These are phyloP conservation scores for Oreortyx pictus DNA, from an alignment of 2,797 vertebrate species.

Conservation along the genomic window DNA sequence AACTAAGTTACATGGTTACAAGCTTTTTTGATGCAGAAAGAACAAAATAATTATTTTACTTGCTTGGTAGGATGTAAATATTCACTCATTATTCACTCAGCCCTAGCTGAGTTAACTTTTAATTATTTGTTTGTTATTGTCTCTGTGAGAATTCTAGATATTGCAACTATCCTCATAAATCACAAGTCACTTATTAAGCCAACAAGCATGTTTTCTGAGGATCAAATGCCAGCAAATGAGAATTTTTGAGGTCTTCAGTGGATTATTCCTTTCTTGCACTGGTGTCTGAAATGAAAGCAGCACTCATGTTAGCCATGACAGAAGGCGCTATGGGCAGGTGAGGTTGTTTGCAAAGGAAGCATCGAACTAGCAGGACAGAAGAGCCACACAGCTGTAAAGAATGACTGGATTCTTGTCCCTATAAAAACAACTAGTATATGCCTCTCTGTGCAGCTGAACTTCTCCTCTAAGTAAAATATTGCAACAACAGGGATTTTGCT, in stretches of 20 bases:
- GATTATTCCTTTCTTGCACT: not conserved
- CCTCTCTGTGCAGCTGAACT: not conserved
- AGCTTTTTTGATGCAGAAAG: not conserved
- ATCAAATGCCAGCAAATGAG: not conserved
- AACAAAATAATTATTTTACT: not conserved
- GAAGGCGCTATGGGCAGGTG: not conserved
- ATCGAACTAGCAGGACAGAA: not conserved
- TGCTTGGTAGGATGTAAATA: not conserved
- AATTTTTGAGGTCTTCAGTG: not conserved
- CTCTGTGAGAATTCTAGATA: not conserved
- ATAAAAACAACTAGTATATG: not conserved
- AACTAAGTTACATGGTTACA: rapidly evolving
- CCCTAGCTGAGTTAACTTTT: not conserved
- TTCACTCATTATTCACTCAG: not conserved
- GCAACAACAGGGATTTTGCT: not conserved
- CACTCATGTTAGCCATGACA: not conserved
- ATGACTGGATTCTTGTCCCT: rapidly evolving
- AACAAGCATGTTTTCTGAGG: not conserved
- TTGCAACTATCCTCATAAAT: not conserved
- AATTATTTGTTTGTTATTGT: not conserved
- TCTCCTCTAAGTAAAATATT: not conserved
- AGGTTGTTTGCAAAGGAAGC: not conserved
- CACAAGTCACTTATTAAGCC: not conserved
- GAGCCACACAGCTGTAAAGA: not conserved
- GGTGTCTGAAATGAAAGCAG: not conserved